phyloP scores from a whole-genome alignment of 2,888 invertebrate genomes.

The Tinea pellionella region DNA sequence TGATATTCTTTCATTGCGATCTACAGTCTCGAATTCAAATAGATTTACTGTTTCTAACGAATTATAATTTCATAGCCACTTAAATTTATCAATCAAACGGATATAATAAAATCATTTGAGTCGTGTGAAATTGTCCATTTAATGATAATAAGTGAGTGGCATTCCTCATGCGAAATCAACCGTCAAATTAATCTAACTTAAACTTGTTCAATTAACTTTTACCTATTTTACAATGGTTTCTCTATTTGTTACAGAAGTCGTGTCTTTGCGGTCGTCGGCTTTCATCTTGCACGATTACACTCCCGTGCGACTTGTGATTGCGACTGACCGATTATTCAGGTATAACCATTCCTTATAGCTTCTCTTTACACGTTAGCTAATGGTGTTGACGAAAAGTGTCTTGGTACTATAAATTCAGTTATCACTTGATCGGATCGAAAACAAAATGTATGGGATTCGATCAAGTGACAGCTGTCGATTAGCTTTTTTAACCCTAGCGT shows the following conservation, averaged over 20 bases:
- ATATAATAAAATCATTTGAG: not conserved
- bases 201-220: slow-evolving; percentile 3
- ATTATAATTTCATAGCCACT: slow-evolving; percentile 2
- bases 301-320: too few relatives aligned
- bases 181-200: slow-evolving; percentile 10
- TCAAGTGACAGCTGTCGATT: too few relatives aligned
- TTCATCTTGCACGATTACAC: too few relatives aligned
- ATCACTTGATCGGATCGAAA: too few relatives aligned
- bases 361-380: too few relatives aligned
- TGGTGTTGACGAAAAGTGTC: too few relatives aligned
- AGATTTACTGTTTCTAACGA: too few relatives aligned
- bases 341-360: too few relatives aligned
- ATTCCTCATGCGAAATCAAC: slow-evolving; percentile 1
- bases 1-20: slow-evolving; percentile 16
- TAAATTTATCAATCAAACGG: not conserved
- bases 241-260: slow-evolving; percentile 12
- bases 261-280: not conserved
- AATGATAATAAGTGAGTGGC: slow-evolving; percentile 4
- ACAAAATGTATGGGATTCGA: too few relatives aligned
- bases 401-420: too few relatives aligned
- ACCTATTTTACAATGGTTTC: slow-evolving; percentile 8
- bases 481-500: too few relatives aligned
- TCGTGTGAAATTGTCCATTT: slow-evolving; percentile 11
- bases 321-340: too few relatives aligned
- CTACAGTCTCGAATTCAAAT: not conserved